Percentiles rank a stretch among this genome's conserved stretches.
Evolutionary conservation across 2,797 vertebrate species (phyloP).

Genomic region (Falco biarmicus): DNA sequence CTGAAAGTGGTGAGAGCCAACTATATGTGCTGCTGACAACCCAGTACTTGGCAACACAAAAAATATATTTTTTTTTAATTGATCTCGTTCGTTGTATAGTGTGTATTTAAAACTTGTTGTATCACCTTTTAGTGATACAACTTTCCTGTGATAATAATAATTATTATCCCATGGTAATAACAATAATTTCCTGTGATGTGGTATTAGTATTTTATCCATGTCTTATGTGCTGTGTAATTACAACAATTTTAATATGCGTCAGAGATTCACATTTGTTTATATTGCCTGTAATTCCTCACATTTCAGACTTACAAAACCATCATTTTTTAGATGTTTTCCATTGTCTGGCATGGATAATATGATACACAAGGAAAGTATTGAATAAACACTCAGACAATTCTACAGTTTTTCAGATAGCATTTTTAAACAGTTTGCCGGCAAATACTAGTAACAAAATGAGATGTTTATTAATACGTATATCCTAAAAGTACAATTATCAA

Average conservation of each 20-base stretch:
- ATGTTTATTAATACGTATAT: conserved; percentile 7
- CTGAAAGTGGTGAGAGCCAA: neutral
- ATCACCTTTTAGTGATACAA: neutral
- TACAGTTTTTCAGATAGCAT: conserved; percentile 32
- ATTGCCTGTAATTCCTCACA: conserved; percentile 25
- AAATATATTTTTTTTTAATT: neutral
- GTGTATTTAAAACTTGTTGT: neutral
- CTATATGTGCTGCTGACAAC: neutral
- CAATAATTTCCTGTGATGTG: neutral
- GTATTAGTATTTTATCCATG: neutral
- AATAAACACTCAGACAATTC: conserved; percentile 50
- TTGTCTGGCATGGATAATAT: conserved; percentile 37
- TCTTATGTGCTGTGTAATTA: neutral
- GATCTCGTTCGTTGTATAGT: neutral
- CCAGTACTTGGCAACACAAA: conserved; percentile 12
- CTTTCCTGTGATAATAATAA: neutral
- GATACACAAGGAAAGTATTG: conserved; percentile 29
- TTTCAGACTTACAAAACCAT: conserved; percentile 38
- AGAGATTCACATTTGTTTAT: conserved; percentile 11
- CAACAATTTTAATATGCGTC: neutral
- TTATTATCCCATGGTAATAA: neutral
- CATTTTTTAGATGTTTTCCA: conserved; percentile 70
- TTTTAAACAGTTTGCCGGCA: conserved; percentile 66
- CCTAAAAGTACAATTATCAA: neutral
- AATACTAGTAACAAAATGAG: neutral